Conservation (phyloP, 1,140 invertebrate genomes). For the Oryzaephilus surinamensis region DNA sequence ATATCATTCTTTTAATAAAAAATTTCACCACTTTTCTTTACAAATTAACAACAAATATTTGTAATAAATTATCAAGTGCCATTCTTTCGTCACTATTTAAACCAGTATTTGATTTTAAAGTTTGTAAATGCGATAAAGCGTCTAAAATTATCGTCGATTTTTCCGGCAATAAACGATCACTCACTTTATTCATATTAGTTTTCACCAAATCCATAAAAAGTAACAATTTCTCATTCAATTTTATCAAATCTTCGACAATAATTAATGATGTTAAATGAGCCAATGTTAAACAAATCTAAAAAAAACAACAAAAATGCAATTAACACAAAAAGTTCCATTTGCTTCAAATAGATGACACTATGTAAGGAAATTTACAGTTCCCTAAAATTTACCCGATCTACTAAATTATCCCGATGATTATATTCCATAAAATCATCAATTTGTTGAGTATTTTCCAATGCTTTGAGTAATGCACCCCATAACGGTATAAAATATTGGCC, state of each 20-base stretch:
- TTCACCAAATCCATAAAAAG: slow-evolving; percentile 21
- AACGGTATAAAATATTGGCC: slow-evolving; percentile 47
- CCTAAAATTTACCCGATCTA: slow-evolving; percentile 47
- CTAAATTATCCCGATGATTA: slow-evolving; percentile 63
- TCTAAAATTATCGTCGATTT: slow-evolving; percentile 20
- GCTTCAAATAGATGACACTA: neutral
- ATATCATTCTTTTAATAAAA: too few species aligned
- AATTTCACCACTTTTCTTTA: too few species aligned
- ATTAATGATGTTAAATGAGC: slow-evolving; percentile 25
- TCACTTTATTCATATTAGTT: slow-evolving; percentile 20
- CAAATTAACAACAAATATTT: too few species aligned
- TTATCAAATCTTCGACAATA: slow-evolving; percentile 20
- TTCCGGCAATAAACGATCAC: slow-evolving; percentile 29
- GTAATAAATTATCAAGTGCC: too few species aligned
- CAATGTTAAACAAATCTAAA: slow-evolving; percentile 28
- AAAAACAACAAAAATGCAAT: slow-evolving; percentile 1
- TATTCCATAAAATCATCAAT: slow-evolving; percentile 71
- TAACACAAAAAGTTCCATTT: neutral
- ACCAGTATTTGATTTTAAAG: too few species aligned
- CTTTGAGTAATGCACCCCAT: slow-evolving; percentile 58
- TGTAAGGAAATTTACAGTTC: neutral
- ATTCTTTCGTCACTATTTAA: too few species aligned
- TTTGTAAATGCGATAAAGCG: too few species aligned
- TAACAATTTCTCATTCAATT: slow-evolving; percentile 13
- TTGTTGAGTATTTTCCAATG: slow-evolving; percentile 61